Evolutionary conservation across 2,113 vertebrate genomes (phyloP).

Genomic region (Protobothrops mucrosquamatus): DNA sequence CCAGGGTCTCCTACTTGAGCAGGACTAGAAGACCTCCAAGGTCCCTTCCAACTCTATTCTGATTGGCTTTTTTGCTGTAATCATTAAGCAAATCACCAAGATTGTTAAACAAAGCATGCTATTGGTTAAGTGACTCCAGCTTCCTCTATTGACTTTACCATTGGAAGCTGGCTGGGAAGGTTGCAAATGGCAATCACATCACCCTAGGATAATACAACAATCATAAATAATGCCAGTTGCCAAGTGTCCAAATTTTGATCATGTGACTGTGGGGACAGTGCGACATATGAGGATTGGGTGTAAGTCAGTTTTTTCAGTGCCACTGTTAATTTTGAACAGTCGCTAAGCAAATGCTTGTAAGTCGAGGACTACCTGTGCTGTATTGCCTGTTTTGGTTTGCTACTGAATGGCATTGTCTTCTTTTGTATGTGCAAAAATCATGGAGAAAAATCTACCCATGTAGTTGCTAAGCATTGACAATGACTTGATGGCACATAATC

Average conservation of each 20-base stretch:
- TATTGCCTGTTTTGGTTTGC: not conserved
- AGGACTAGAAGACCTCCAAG: not conserved
- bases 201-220: not conserved
- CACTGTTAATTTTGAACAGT: no score
- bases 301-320: no score
- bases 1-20: no score
- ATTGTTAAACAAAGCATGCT: not conserved
- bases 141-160: not conserved
- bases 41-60: no score
- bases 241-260: no score
- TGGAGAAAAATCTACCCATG: not conserved
- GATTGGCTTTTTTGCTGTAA: not conserved
- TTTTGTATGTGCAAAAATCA: not conserved
- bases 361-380: not conserved
- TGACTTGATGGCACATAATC: not conserved
- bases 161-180: not conserved
- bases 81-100: not conserved
- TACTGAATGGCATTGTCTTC: not conserved
- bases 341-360: not conserved
- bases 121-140: not conserved
- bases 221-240: not conserved
- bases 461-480: not conserved
- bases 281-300: no score
- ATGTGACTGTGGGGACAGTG: not conserved
- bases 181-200: not conserved